Percentiles rank a stretch among this genome's conserved stretches.
Conservation (phyloP, 2,113 vertebrate species). For the Myanophis thanlyinensis region DNA sequence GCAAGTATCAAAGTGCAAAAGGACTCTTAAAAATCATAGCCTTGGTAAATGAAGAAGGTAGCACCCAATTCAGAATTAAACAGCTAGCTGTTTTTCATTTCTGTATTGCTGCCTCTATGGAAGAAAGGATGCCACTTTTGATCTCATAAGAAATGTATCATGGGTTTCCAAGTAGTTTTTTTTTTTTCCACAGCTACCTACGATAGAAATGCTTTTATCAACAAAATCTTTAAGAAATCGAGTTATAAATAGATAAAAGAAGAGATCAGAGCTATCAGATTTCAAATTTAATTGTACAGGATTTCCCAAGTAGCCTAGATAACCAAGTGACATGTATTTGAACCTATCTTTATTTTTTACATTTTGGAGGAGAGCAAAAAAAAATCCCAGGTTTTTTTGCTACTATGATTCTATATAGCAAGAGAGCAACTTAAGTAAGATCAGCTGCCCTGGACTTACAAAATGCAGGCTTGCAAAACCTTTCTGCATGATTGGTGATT, state of each 20-base stretch:
- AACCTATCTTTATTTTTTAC: background rate
- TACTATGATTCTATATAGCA: background rate
- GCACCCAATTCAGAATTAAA: background rate
- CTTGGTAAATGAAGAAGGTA: background rate
- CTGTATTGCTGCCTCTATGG: background rate
- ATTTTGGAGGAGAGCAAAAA: background rate
- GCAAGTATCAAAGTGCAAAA: background rate
- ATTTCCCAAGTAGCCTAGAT: background rate
- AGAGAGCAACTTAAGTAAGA: background rate
- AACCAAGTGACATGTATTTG: background rate
- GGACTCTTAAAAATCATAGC: background rate
- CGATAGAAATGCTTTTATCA: background rate
- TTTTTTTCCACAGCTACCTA: background rate
- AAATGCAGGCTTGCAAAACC: background rate
- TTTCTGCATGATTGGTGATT: background rate
- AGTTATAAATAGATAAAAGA: background rate
- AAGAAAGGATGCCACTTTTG: background rate
- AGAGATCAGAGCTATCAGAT: background rate
- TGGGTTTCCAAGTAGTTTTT: background rate
- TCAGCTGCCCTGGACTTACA: background rate
- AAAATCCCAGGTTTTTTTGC: too few species aligned
- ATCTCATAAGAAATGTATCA: background rate
- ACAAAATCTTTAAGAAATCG: background rate
- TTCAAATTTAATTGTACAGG: background rate
- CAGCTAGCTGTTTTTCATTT: background rate